Conservation (phyloP, 2,888 invertebrate species). For the Dyspetes luteomarginatus region DNA sequence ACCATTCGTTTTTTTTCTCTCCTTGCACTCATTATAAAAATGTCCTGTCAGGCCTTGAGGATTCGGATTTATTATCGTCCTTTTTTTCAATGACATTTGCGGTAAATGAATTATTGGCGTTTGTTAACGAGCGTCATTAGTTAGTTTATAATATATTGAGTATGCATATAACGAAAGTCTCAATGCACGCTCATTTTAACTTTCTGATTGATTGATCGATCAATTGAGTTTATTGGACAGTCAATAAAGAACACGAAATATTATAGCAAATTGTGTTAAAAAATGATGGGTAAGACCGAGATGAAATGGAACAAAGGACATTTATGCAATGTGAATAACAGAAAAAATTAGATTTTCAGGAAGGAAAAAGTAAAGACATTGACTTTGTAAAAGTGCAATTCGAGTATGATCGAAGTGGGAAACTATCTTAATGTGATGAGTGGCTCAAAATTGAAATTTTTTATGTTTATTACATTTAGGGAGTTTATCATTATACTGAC, state of each 20-base stretch:
- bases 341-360: too few species aligned
- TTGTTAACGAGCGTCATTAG: not conserved
- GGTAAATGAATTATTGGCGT: not conserved
- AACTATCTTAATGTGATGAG: too few species aligned
- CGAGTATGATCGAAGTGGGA: too few species aligned
- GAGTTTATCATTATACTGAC: too few species aligned
- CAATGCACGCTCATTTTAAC: constrained; percentile 35
- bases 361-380: too few species aligned
- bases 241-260: constrained; percentile 9
- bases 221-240: constrained; percentile 52
- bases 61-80: not conserved
- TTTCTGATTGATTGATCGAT: constrained; percentile 57
- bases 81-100: not conserved
- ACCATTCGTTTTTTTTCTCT: not conserved
- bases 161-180: constrained; percentile 14
- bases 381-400: too few species aligned
- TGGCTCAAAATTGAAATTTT: too few species aligned
- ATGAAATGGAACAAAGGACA: not conserved
- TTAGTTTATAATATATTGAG: not conserved
- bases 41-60: too few species aligned
- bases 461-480: too few species aligned
- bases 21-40: too few species aligned
- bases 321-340: not conserved
- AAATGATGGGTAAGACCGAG: not conserved
- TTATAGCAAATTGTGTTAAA: not conserved